Evolutionary conservation across 2,797 vertebrate species (phyloP), one percentile per base, ranked within the genome.

Genomic region (Phoeniculus purpureus): DNA sequence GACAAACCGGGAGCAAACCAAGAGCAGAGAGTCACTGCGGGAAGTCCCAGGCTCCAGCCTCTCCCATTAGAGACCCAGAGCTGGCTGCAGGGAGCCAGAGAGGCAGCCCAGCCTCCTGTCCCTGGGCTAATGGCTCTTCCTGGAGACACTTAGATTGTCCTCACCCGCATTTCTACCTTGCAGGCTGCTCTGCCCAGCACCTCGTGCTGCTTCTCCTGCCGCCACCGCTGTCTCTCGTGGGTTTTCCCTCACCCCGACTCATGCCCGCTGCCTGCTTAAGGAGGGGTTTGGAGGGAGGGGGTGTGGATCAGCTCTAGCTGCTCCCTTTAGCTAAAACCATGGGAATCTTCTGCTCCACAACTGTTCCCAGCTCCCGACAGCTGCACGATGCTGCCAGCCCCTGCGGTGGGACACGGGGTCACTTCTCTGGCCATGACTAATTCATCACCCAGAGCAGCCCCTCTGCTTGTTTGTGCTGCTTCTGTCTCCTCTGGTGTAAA

Each of bases 311-410:
- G 51, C 83, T 81, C 70, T 22, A 8, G 80, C 21, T 40, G 65
- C 45, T 1, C 76, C 75, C 82, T 6, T 32, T 26, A 23, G 85
- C 59, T 52, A 34, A 92, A 94, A 79, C 80, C 90, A 92, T 86
- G 92, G 92, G 93, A 96, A 95, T 95, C 92, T 70, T 19, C 92
- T 93, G 92, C 91, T 87, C 45, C 58, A 56, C 93, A 94, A 70
- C 82, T 93, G 94, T 73, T 92, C 56, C 3, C 77, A 19, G 87
- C 62, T 83, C 43, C 66, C 21, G 12, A 48, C 92, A 96, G 93
- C 91, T 94, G 94, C 4, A 13, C 17, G 0, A 85, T 62, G 2
- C 51, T 3, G 60, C 54, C 81, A 0, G 62, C n/a, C 7, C 1
- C 23, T 52, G 6, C 83, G 68, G 87, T 70, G 3, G 85, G 82